Evolutionary conservation across 2,113 vertebrate genomes (phyloP).

Genomic region (Reinhardtius hippoglossoides): DNA sequence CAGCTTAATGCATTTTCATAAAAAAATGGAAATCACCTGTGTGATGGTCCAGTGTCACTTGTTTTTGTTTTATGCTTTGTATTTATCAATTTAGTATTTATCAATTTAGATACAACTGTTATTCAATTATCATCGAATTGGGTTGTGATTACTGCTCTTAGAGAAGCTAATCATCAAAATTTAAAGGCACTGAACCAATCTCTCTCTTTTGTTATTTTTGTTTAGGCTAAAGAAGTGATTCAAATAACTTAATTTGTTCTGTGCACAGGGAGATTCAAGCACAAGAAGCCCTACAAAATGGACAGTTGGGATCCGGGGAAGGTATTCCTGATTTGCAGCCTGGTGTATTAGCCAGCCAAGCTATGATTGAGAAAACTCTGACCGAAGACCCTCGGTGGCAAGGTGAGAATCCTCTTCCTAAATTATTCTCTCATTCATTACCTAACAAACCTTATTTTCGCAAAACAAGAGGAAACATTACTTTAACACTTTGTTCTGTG

Average conservation of each 20-base stretch:
- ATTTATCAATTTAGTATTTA: not conserved
- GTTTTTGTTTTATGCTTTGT: not conserved
- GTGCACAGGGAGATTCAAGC: constrained; percentile 90
- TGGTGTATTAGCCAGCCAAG: constrained; percentile 91
- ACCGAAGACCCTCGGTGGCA: constrained; percentile 94
- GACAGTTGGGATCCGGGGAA: constrained; percentile 87
- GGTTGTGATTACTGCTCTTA: too few relatives aligned
- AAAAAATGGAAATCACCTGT: too few relatives aligned
- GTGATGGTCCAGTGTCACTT: too few relatives aligned
- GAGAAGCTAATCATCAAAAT: too few relatives aligned
- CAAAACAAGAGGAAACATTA: not conserved
- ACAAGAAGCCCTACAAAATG: constrained; percentile 91
- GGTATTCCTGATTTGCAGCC: constrained; percentile 90
- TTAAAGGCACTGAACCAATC: not conserved
- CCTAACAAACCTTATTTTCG: not conserved
- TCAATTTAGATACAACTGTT: not conserved
- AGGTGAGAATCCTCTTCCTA: constrained; percentile 60
- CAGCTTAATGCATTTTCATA: too few relatives aligned
- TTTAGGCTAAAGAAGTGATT: not conserved
- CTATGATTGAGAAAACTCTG: constrained; percentile 93
- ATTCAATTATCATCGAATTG: too few relatives aligned
- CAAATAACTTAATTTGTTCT: not conserved
- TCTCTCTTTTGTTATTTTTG: not conserved
- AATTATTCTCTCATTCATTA: not conserved
- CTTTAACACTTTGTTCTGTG: not conserved